Conservation (phyloP, 2,888 invertebrate genomes). For the Drosophila siamana region DNA sequence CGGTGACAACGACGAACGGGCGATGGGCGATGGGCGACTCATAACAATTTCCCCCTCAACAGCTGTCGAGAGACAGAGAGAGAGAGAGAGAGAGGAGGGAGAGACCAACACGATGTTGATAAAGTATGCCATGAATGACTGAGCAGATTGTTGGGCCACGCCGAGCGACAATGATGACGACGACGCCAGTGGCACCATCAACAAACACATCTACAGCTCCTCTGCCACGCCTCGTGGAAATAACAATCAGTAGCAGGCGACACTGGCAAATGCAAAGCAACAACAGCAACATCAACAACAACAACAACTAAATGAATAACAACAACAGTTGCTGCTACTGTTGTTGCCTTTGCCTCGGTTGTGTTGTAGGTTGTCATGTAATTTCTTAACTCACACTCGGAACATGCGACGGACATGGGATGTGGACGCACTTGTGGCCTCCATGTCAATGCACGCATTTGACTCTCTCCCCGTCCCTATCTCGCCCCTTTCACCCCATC, state of each 20-base stretch:
- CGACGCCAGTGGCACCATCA: constrained; percentile 19
- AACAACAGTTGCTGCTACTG: constrained; percentile 35
- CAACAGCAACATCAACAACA: constrained; percentile 30
- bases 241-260: constrained; percentile 56
- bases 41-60: constrained; percentile 61
- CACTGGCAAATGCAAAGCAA: constrained; percentile 61
- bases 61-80: neutral
- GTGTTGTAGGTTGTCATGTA: constrained; percentile 50
- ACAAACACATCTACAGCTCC: neutral
- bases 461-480: constrained; percentile 35
- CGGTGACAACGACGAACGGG: constrained; percentile 21
- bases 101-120: constrained; percentile 41
- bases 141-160: constrained; percentile 64
- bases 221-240: constrained; percentile 23
- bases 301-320: constrained; percentile 7
- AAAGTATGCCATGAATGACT: constrained; percentile 80
- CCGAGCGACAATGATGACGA: constrained; percentile 19
- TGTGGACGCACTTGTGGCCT: constrained; percentile 66
- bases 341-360: constrained; percentile 19
- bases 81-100: neutral
- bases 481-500: constrained; percentile 9
- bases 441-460: constrained; percentile 77
- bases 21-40: constrained; percentile 38
- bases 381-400: constrained; percentile 50
- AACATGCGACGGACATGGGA: constrained; percentile 30